phyloP scores from a whole-genome alignment of 2,113 vertebrate genomes.

The Antigone vipio region DNA sequence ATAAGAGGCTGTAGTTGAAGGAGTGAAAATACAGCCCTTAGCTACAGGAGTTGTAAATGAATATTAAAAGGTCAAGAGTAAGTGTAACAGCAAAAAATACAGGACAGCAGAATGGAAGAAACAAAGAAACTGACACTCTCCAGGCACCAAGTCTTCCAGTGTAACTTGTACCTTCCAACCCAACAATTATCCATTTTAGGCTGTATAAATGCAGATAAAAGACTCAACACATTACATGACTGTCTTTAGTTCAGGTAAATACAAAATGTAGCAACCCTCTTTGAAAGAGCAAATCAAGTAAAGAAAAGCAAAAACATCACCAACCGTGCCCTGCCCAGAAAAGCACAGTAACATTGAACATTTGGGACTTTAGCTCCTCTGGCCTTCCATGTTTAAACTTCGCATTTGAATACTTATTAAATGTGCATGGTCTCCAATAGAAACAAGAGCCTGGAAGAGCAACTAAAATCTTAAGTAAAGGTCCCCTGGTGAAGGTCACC shows the following conservation, averaged over 20 bases:
- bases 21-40: background rate
- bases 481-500: background rate
- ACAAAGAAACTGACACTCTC: background rate
- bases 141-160: background rate
- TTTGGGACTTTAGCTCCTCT: background rate
- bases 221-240: background rate
- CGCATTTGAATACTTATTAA: background rate
- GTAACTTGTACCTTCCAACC: background rate
- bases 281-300: background rate
- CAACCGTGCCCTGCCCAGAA: background rate
- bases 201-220: background rate
- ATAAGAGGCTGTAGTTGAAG: background rate
- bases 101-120: background rate
- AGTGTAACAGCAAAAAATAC: background rate
- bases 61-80: background rate
- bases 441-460: background rate
- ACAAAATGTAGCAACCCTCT: background rate
- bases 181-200: background rate
- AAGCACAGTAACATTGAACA: background rate
- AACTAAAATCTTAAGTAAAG: background rate
- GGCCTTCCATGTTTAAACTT: background rate
- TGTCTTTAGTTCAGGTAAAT: background rate
- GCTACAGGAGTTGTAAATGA: background rate
- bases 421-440: background rate
- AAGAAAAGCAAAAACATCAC: background rate